Percentiles rank a stretch among this genome's conserved stretches.
These are phyloP conservation scores for Phyllostomus discolor DNA, from an alignment of 2,113 vertebrate genomes.

Conservation along the genomic window DNA sequence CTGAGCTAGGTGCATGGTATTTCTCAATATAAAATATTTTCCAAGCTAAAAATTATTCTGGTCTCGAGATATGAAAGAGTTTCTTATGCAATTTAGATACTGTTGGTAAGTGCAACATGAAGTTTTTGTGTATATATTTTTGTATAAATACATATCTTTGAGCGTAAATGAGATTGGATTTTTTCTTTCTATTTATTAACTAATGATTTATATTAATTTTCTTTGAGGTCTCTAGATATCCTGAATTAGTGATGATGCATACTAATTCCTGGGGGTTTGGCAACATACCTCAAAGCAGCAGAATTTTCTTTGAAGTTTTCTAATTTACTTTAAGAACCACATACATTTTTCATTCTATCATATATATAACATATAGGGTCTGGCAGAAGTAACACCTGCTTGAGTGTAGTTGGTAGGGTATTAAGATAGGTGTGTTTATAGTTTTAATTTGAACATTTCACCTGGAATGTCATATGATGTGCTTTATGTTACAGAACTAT, in stretches of 20 bases:
- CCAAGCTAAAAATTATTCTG: not conserved
- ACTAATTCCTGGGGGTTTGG: not conserved
- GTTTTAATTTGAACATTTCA: too few relatives aligned
- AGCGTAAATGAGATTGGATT: not conserved
- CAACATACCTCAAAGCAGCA: not conserved
- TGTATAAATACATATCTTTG: not conserved
- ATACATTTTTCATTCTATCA: not conserved
- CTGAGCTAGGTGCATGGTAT: not conserved
- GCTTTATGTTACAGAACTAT: too few relatives aligned
- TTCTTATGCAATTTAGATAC: not conserved
- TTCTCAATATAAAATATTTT: not conserved
- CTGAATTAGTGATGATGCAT: not conserved
- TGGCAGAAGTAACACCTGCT: too few relatives aligned
- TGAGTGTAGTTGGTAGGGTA: too few relatives aligned
- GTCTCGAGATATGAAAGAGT: not conserved
- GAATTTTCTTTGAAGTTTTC: not conserved
- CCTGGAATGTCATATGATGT: too few relatives aligned
- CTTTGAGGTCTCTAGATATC: not conserved
- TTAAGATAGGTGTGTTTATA: too few relatives aligned
- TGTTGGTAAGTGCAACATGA: not conserved
- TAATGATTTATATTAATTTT: not conserved
- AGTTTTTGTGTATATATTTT: not conserved
- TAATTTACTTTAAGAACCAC: not conserved
- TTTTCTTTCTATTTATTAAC: not conserved
- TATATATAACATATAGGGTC: not conserved